phyloP scores from a whole-genome alignment of 2,888 invertebrate genomes.

The Acanthosepion lycidas region DNA sequence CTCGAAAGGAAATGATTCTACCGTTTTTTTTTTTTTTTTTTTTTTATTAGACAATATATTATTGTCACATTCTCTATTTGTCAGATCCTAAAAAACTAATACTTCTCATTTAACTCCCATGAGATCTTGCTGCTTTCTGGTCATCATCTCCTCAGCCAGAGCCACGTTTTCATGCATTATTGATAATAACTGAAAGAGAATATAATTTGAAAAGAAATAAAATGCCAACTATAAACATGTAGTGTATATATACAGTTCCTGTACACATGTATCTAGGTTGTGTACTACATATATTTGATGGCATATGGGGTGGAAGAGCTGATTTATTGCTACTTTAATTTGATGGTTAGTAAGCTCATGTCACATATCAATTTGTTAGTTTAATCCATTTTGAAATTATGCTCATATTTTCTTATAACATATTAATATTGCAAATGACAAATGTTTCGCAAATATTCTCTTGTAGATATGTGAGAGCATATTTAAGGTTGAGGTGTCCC shows the following conservation, averaged over 20 bases:
- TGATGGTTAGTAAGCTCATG: too few relatives aligned
- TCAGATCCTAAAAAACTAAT: not conserved
- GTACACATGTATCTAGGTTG: too few relatives aligned
- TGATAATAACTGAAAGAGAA: slow-evolving; percentile 54
- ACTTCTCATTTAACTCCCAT: slow-evolving; percentile 50
- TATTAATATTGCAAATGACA: too few relatives aligned
- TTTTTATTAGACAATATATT: not conserved
- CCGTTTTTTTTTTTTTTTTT: not conserved
- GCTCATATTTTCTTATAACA: too few relatives aligned
- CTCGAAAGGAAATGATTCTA: not conserved
- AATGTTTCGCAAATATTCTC: too few relatives aligned
- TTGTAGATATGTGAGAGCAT: too few relatives aligned
- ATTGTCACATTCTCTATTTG: not conserved
- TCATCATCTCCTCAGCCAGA: slow-evolving; percentile 56
- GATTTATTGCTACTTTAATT: too few relatives aligned
- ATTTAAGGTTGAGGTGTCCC: too few relatives aligned
- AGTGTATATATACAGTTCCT: not conserved
- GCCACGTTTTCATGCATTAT: slow-evolving; percentile 52
- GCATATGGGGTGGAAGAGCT: too few relatives aligned
- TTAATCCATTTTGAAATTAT: too few relatives aligned
- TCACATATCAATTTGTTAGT: too few relatives aligned
- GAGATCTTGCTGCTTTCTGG: slow-evolving; percentile 58
- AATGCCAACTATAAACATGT: not conserved
- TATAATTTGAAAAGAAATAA: not conserved
- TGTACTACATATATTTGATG: too few relatives aligned